Conservation (phyloP, 2,113 vertebrate genomes). For the Paramisgurnus dabryanus region DNA sequence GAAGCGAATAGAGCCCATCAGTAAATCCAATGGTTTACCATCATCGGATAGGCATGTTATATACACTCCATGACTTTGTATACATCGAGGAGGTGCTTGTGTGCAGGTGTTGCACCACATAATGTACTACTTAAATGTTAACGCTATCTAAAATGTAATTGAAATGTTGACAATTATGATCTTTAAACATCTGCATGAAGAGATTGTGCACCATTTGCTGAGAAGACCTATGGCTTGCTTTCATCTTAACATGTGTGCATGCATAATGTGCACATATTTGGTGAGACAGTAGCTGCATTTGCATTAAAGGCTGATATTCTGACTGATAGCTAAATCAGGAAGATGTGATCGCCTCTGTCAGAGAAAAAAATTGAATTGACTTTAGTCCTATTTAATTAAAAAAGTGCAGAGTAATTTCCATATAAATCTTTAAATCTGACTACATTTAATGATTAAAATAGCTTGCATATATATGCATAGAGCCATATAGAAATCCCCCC, state of each 20-base stretch:
- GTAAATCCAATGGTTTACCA: conserved; percentile 67
- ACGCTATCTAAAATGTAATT: not conserved
- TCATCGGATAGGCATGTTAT: conserved; percentile 66
- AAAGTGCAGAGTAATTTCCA: not conserved
- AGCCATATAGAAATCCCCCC: not conserved
- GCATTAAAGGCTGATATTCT: not conserved
- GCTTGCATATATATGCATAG: not conserved
- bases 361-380: too few species aligned
- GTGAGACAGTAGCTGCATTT: not conserved
- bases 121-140: not conserved
- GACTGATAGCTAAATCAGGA: not conserved
- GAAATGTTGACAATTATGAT: conserved; percentile 8
- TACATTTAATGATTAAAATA: not conserved
- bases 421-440: not conserved
- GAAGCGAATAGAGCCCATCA: conserved; percentile 69
- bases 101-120: not conserved
- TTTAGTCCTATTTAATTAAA: not conserved
- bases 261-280: not conserved
- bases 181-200: not conserved
- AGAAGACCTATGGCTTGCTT: not conserved
- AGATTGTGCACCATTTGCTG: not conserved
- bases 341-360: not conserved
- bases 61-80: conserved; percentile 24
- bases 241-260: not conserved
- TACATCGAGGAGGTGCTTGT: not conserved